Evolutionary conservation across 2,888 invertebrate genomes (phyloP), one percentile per base, ranked within the genome.

Genomic region (Cosmopolites sordidus): DNA sequence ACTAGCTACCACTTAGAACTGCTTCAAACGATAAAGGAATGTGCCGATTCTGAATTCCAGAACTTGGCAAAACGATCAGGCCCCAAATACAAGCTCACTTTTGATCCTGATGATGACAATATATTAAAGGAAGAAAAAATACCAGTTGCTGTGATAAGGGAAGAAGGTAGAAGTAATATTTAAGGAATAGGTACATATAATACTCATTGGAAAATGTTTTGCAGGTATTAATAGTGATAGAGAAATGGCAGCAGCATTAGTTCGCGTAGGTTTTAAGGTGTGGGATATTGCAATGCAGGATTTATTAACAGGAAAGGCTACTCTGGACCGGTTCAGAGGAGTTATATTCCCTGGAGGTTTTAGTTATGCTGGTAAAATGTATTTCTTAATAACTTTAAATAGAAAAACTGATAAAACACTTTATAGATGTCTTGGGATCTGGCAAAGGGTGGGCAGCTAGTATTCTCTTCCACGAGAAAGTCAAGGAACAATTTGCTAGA

Each of bases 381-480:
- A n/a, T n/a, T n/a, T n/a, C n/a, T n/a, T n/a, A n/a, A n/a, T n/a
- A n/a, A n/a, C n/a, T n/a, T n/a, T n/a, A n/a, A n/a, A n/a, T 41
- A 29, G 33, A 18, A n/a, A n/a, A n/a, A n/a, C n/a, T n/a, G n/a
- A n/a, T 33, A 33, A 5, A 33, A 51, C 56, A 8, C 8, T 8
- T 71, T 68, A 14, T 70, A 88, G 92, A 93, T 72, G 98, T 97
- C 0, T 78, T 97, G 45, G 98, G 98, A 3, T 96, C 97, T 0
- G 97, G 94, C 0, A 97, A 95, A 77, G 97, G 98, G 33, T 98
- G 98, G 98, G 95, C 97, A 0, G 95, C 92, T 0, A 88, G 91
- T 60, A 86, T 96, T 39, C 74, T 89, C 33, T 94, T 92, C 72
- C 89, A 92, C 63, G 79, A 83, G 8, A 76, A 78, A 1, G 72